phyloP scores from a whole-genome alignment of 2,888 invertebrate species.

The Macropis europaea region DNA sequence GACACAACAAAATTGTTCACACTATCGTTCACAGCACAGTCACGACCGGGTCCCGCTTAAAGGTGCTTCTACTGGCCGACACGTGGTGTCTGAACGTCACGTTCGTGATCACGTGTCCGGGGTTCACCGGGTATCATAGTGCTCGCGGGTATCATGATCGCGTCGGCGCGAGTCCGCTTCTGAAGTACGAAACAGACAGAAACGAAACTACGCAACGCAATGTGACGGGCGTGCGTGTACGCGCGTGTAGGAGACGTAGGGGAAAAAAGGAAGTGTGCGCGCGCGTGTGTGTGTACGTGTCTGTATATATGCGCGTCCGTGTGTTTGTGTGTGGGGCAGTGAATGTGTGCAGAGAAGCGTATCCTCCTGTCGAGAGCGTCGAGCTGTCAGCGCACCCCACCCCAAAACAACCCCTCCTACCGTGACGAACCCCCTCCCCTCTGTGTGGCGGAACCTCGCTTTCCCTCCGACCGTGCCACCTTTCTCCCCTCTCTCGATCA shows the following conservation, averaged over 20 bases:
- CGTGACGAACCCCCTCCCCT: constrained; percentile 55
- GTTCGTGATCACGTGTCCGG: constrained; percentile 31
- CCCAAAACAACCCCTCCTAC: constrained; percentile 70
- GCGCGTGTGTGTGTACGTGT: constrained; percentile 25
- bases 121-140: constrained; percentile 16
- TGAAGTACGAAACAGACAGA: constrained; percentile 75
- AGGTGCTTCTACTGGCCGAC: constrained; percentile 28
- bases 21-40: too few relatives aligned
- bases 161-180: neutral
- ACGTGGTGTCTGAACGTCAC: constrained; percentile 35
- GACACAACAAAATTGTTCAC: too few relatives aligned
- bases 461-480: constrained; percentile 50
- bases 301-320: constrained; percentile 37
- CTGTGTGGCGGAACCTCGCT: constrained; percentile 43
- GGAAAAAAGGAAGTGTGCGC: constrained; percentile 55
- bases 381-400: constrained; percentile 80
- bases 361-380: constrained; percentile 79
- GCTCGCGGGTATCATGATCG: constrained; percentile 21
- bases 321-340: constrained; percentile 54
- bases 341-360: constrained; percentile 79
- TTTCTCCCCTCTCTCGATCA: constrained; percentile 40
- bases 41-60: too few relatives aligned
- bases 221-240: constrained; percentile 70
- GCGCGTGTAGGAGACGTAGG: constrained; percentile 45
- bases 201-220: constrained; percentile 77